Percentiles rank a stretch among this genome's conserved stretches.
Evolutionary conservation across 2,113 vertebrate species (phyloP).

Genomic region (Donacobius atricapilla): DNA sequence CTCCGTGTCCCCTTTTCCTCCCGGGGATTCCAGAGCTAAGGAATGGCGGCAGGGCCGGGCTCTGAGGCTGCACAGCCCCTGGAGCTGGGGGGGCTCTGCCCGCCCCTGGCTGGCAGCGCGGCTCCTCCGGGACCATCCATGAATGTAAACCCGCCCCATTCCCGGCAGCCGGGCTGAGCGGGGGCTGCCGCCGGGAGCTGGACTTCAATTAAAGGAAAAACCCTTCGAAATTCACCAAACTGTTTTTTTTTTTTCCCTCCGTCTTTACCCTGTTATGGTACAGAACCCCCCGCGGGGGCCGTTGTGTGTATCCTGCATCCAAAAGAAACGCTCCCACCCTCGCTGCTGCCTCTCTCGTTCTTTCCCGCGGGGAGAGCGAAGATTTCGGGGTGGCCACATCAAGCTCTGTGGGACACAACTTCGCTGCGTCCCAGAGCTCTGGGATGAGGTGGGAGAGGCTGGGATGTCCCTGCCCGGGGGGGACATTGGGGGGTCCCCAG

Average conservation of each 20-base stretch:
- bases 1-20: background rate
- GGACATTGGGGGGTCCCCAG: rapidly evolving
- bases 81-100: background rate
- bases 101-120: background rate
- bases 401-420: background rate
- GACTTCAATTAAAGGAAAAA: background rate
- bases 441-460: rapidly evolving
- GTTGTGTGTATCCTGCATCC: background rate
- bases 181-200: background rate
- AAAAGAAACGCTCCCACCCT: background rate
- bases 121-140: background rate
- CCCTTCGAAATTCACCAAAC: background rate
- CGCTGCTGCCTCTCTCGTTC: background rate
- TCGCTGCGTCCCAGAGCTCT: rapidly evolving
- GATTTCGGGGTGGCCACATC: background rate
- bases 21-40: rapidly evolving
- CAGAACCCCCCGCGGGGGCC: background rate
- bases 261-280: background rate
- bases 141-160: background rate
- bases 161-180: background rate
- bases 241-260: too few species aligned
- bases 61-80: background rate
- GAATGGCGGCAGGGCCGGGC: background rate
- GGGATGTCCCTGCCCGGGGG: background rate
- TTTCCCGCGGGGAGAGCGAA: rapidly evolving